Base-by-base conservation (phyloP, 1,140 invertebrate species). In the Drosophila mojavensis region DNA sequence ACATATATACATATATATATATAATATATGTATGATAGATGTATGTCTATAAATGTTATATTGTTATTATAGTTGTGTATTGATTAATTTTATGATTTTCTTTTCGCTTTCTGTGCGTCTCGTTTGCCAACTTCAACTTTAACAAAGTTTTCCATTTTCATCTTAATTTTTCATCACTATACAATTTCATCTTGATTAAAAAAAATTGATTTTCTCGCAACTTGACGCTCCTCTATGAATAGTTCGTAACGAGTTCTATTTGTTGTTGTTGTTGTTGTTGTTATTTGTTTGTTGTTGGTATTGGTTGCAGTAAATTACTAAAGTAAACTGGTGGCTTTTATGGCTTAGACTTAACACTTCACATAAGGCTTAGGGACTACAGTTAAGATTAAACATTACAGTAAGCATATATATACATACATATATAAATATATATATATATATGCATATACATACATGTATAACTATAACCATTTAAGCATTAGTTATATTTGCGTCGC, bases 241-340 rank as follows among this genome's bases (percentile, higher is more conserved):
- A 1, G 43, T 43, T 56, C 20, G 56, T 45, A 60, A 47, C 58
- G 43, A 60, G 15, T 45, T 30, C 43, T 15, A 1, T 48, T 41
- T 55, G 56, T 66, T 71, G 24, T 58, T 62, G 60, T 33, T 59
- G 15, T 58, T 68, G 51, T 65, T 66, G 62, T 66, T 61, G 43
- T 61, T 60, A 33, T 56, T 51, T 63, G 59, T 74, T 68, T 56
- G 51, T 65, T 66, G 62, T 66, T 61, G 51, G 65, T 60, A 41
- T 61, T 51, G 70, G 63, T 78, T 68, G 64, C 65, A 69, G 56
- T 78, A 75, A 55, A 67, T 67, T 73, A 69, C 66, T 79, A 79
- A 79, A 79, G 65, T 84, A 83, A 83, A 82, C 77, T 84, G 81
- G 81, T 84, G 77, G 81, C 77, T 80, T 84, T 80, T 75, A 79